These are phyloP conservation scores for Calosoma granatense DNA, from an alignment of 1,140 invertebrate species.

Conservation along the genomic window DNA sequence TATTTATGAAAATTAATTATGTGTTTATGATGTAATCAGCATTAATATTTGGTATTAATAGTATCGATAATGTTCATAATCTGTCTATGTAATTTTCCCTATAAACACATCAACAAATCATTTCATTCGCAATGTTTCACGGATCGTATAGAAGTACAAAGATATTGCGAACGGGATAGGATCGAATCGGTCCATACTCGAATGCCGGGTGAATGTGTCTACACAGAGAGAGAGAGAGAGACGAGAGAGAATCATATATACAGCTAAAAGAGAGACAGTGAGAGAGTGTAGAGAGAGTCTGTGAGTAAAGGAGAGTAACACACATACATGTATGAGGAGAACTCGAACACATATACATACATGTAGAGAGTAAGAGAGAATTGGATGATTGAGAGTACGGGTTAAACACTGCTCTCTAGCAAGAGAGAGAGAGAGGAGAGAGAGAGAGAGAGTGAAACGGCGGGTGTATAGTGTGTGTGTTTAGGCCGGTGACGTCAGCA, in stretches of 20 bases:
- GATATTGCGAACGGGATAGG: not conserved
- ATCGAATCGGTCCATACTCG: too few relatives aligned
- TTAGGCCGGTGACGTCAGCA: constrained; percentile 2
- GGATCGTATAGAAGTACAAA: not conserved
- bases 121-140: not conserved
- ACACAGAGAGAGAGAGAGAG: not conserved
- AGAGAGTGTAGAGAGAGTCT: not conserved
- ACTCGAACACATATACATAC: not conserved
- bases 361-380: not conserved
- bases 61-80: too few relatives aligned
- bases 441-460: not conserved
- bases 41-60: too few relatives aligned
- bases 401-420: too few relatives aligned
- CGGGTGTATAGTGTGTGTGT: not conserved
- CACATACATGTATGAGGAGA: too few relatives aligned
- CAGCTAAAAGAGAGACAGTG: not conserved
- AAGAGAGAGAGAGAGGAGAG: not conserved
- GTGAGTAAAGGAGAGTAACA: too few relatives aligned
- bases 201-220: not conserved
- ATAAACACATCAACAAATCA: not conserved
- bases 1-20: too few relatives aligned
- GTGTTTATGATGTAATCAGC: too few relatives aligned
- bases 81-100: not conserved
- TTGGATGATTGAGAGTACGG: too few relatives aligned
- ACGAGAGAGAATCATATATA: not conserved